Evolutionary conservation across 2,888 invertebrate genomes (phyloP), one percentile per base, ranked within the genome.

Genomic region (Amitus sp.): DNA sequence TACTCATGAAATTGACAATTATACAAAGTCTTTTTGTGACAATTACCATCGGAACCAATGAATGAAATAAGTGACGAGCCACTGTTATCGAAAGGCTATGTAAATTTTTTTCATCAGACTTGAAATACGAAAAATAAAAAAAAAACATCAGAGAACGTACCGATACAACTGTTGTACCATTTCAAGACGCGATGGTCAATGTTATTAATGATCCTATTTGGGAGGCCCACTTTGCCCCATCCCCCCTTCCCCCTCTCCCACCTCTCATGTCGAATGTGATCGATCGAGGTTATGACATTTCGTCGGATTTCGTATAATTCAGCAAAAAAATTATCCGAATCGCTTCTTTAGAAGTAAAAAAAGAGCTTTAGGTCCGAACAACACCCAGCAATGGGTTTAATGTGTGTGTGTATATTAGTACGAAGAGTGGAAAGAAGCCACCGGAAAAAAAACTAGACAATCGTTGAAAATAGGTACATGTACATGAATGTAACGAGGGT

Each of bases 331-430:
- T 23, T 23, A 5, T 23, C 23, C 3, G 7, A 5, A 37, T 37
- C 15, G 37, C 37, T 37, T 37, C 9, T 33, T 4, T 37, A 37
- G 37, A 2, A 37, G 37, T 37, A 37, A 37, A 37, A 23, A 7
- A 5, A 15, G 37, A 37, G 37, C 37, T 37, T 37, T 15, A 37
- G 37, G 37, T 37, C 13, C 37, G 12, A 37, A 15, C 37, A 37
- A 37, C 13, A 37, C 37, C 37, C 49, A 18, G 45, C 33, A 34
- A 51, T 33, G 43, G 34, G 33, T 51, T 19, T 33, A 45, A 34
- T 51, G 47, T 47, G 20, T 54, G 54, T 54, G 54, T 54, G 30
- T 37, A 37, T 47, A 47, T 47, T 54, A 30, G 47, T 23, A 54
- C 6, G 15, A 15, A 37, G 2, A 3, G 37, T 37, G 13, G 13